Base-by-base conservation (phyloP, 2,797 vertebrate genomes). In the Lepilemur ruficaudatus region DNA sequence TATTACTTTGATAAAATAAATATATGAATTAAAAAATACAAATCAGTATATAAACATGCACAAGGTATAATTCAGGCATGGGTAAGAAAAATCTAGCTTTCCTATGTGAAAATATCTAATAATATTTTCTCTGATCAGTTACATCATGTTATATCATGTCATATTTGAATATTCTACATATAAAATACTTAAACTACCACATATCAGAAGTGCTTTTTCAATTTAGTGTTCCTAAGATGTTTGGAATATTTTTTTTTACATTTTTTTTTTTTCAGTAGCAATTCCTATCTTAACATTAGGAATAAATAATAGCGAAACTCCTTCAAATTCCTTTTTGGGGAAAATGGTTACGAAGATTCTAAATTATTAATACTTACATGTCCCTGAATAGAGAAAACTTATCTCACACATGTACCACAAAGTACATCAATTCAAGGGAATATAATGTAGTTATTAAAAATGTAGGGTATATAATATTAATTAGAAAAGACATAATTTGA, bases 1-100 rank as follows among this genome's bases (percentile, higher is more conserved):
- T 67, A 91, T 69, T 61, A 69, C 67, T 96, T 86, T 30, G 35
- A 82, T 76, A 57, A 95, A 95, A 89, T 89, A 70, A 75, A 78
- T 63, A 41, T 1, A 55, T 41, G 15, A 67, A 38, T 75, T 25
- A 55, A 73, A 92, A 78, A 84, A 59, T 61, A 70, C 14, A 76
- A 14, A 70, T 35, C 22, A 25, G 41, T 61, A 93, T 70, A n/a
- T 41, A 76, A 89, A 84, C 35, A 93, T 5, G 48, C 6, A 35
- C 13, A 79, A 25, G 30, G 75, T 10, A 17, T 52, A 41, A 50
- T 10, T 61, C 50, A 72, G 22, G 38, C 4, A 73, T 14, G 25
- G 25, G 9, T 57, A 57, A 50, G 43, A 79, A 89, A 93, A 72
- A 65, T 35, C 50, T 46, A 70, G 48, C 73, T 85, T 93, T 46